phyloP scores from a whole-genome alignment of 2,888 invertebrate species.

The Carcina quercana region DNA sequence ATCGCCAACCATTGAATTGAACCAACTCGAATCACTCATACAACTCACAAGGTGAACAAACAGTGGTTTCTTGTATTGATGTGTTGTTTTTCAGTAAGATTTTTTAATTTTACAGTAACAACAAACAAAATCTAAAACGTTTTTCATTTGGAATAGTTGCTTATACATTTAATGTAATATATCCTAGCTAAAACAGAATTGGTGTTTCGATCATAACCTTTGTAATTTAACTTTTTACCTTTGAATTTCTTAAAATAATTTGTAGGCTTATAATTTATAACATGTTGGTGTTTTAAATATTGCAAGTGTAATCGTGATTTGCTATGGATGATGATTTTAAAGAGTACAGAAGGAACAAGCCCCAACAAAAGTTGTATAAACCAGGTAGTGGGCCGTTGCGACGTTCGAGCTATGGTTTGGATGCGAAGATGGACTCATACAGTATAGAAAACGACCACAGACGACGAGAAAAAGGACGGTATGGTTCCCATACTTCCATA shows the following conservation, averaged over 20 bases:
- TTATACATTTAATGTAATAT: no score
- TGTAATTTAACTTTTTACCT: constrained; percentile 23
- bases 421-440: constrained; percentile 70
- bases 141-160: no score
- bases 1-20: no score
- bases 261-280: constrained; percentile 17
- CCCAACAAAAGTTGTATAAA: constrained; percentile 81
- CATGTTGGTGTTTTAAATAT: constrained; percentile 37
- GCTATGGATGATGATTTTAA: constrained; percentile 73
- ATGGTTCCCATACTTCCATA: constrained; percentile 57
- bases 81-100: constrained; percentile 14
- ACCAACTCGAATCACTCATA: no score
- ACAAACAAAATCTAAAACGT: no score
- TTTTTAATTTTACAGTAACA: constrained; percentile 10
- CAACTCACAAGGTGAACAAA: no score
- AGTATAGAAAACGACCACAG: constrained; percentile 43
- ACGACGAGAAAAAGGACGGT: constrained; percentile 42
- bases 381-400: constrained; percentile 85
- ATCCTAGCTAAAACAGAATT: no score
- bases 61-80: constrained; percentile 11
- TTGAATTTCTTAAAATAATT: constrained; percentile 10
- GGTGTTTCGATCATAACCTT: constrained; percentile 48
- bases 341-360: constrained; percentile 77
- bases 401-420: constrained; percentile 77
- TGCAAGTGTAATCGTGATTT: constrained; percentile 37